Base-by-base conservation (phyloP, 2,797 vertebrate genomes). In the Merluccius polli region DNA sequence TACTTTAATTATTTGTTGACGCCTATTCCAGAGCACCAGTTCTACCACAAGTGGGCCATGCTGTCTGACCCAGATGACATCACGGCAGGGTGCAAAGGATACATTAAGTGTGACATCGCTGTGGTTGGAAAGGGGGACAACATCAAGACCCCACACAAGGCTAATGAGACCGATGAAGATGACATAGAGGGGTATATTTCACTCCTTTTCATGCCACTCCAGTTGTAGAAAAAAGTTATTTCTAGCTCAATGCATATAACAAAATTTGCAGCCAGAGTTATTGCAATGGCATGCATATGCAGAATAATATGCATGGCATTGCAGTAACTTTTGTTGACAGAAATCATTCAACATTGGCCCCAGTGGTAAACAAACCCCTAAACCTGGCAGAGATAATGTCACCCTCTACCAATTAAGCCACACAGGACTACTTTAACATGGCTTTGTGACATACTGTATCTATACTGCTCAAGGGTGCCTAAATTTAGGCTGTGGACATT, bases 61-160 rank as follows among this genome's bases (percentile, higher is more conserved):
- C 88, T 98, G 78, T 97, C 95, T 0, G 97, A 98, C 80, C 97
- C 97, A 0, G 96, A 96, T 33, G 97, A 98, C 89, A 96, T 99
- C 89, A 98, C 96, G 0, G 95, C 96, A 0, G 91, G 97, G 6
- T 94, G 96, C 80, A 99, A 99, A 88, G 97, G 98, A 65, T 99
- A 98, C 0, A 86, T 99, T 13, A 99, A 98, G 88, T 98, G 97
- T 77, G 97, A 98, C 81, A 83, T 99, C 0, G 95, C 97, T 0
- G 96, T 99, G 79, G 95, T 99, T 1, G 96, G 96, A 32, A 98
- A 98, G 79, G 98, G 98, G 0, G 97, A 99, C 93, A 97, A 96
- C 87, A 97, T 99, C 82, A 99, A 98, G 92, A 98, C 95, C 0
- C 97, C 96, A 0, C 97, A 98, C 88, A 99, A 98, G 86, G 94